These are phyloP conservation scores for Anagyrus pseudococci DNA, from an alignment of 2,888 invertebrate genomes.

Conservation along the genomic window DNA sequence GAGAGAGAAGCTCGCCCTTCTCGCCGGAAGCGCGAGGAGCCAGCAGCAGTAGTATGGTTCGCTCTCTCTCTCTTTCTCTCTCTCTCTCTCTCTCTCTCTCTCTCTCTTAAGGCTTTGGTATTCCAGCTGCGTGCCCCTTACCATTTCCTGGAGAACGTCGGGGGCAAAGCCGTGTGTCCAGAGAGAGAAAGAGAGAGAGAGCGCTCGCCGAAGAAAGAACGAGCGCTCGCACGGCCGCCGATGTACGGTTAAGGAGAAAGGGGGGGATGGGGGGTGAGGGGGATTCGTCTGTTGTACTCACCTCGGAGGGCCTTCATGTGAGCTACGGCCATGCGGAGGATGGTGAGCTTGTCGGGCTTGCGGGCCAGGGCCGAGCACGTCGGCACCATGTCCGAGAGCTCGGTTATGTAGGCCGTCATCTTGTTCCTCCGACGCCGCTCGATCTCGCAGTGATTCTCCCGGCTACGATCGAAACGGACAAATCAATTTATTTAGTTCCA, in stretches of 20 bases:
- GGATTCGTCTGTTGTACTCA: conserved; percentile 58
- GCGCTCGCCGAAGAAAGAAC: no score
- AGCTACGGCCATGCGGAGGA: conserved; percentile 98
- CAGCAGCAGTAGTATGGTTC: no score
- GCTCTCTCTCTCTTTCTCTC: no score
- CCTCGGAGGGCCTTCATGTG: conserved; percentile 98
- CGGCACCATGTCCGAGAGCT: conserved; percentile 99
- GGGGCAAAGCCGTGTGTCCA: no score
- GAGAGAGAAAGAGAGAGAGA: background rate
- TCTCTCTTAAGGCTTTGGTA: background rate
- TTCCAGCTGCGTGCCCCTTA: background rate
- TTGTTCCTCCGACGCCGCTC: conserved; percentile 97
- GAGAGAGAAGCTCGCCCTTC: conserved; percentile 23
- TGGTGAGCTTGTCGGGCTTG: conserved; percentile 98
- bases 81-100: no score
- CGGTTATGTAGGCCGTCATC: conserved; percentile 99
- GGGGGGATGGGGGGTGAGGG: no score
- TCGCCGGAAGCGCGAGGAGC: conserved; percentile 22
- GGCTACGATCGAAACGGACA: conserved; percentile 64
- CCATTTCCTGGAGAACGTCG: background rate
- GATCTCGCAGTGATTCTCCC: conserved; percentile 99
- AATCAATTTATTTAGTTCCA: background rate
- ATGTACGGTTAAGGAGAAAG: no score
- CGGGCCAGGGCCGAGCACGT: conserved; percentile 97
- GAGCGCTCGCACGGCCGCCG: no score